Evolutionary conservation across 2,888 invertebrate species (phyloP).

Genomic region (Polietes domitor): DNA sequence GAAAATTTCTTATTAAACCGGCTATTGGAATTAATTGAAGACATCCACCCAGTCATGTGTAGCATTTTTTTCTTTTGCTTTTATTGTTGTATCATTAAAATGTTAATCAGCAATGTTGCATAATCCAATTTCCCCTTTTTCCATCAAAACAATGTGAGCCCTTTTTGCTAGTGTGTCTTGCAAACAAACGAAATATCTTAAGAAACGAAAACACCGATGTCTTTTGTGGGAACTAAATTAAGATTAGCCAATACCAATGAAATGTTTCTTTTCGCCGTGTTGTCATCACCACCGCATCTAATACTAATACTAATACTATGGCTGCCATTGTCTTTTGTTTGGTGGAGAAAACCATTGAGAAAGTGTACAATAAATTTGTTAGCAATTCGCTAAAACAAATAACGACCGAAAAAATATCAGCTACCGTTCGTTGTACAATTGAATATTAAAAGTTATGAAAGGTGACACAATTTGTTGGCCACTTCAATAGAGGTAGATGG

Average conservation of each 20-base stretch:
- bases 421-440: conserved; percentile 27
- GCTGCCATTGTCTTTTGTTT: too few relatives aligned
- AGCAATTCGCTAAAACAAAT: conserved; percentile 49
- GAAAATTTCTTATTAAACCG: neutral
- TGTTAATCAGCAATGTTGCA: neutral
- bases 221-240: neutral
- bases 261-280: neutral
- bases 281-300: too few relatives aligned
- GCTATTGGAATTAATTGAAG: neutral
- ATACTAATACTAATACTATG: too few relatives aligned
- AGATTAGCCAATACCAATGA: neutral
- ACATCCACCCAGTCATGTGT: neutral
- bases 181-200: neutral
- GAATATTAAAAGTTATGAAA: too few relatives aligned
- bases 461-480: too few relatives aligned
- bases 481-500: too few relatives aligned
- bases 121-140: neutral
- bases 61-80: neutral
- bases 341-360: conserved; percentile 6
- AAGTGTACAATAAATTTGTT: conserved; percentile 35
- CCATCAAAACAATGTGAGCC: neutral
- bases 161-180: conserved; percentile 4
- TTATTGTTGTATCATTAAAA: neutral
- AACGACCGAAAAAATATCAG: neutral
- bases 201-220: neutral